Evolutionary conservation across 2,113 vertebrate genomes (phyloP).

Genomic region (Sula dactylatra): DNA sequence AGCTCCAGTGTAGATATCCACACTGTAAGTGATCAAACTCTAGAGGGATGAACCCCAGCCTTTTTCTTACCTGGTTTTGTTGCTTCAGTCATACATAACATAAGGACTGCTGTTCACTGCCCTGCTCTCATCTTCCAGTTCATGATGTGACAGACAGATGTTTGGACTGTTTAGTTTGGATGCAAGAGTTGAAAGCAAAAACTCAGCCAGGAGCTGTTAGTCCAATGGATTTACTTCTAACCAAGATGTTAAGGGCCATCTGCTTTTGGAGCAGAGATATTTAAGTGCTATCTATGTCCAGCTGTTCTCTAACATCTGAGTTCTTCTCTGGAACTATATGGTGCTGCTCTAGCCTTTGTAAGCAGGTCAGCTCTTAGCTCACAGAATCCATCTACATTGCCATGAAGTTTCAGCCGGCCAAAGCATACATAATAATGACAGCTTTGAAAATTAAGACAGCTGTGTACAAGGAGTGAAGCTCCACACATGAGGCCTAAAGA

Average conservation of each 20-base stretch:
- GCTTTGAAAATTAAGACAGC: not conserved
- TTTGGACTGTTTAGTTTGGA: not conserved
- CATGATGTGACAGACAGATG: not conserved
- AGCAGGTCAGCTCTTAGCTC: not conserved
- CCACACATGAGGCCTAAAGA: not conserved
- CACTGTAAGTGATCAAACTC: not conserved
- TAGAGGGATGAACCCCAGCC: not conserved
- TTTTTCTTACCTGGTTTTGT: not conserved
- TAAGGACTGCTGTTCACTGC: not conserved
- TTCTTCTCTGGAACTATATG: not conserved
- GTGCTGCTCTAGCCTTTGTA: not conserved
- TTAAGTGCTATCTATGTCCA: not conserved
- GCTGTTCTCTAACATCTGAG: not conserved
- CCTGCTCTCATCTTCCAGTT: not conserved
- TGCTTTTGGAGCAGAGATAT: not conserved
- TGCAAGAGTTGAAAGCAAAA: not conserved
- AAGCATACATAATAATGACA: not conserved
- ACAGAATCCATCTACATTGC: not conserved
- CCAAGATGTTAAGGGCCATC: not conserved
- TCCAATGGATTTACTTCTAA: not conserved
- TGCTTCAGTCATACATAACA: not conserved
- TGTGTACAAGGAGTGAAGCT: not conserved
- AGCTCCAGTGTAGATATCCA: not conserved
- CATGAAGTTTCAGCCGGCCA: not conserved
- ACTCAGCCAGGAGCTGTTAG: not conserved